Base-by-base conservation (phyloP, 2,113 vertebrate species). In the Ahaetulla prasina region DNA sequence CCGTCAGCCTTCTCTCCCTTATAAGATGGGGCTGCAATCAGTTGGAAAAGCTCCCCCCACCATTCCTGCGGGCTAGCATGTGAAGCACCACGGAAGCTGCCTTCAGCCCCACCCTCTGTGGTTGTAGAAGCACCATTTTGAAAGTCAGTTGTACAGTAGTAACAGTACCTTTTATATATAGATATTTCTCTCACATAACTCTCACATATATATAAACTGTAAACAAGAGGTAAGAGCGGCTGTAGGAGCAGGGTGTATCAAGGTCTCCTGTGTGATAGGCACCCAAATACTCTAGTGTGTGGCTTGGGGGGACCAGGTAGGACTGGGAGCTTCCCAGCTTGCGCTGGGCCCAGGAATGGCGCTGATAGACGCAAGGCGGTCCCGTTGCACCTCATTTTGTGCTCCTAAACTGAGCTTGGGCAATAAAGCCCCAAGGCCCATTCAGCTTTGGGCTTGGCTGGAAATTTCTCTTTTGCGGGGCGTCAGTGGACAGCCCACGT, bases 91-190 rank as follows among this genome's bases (percentile, higher is more conserved):
- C 97, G 98, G 97, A 98, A 98, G 97, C 97, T 97, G 98, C 98
- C 98, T 98, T 96, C 96, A 97, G 97, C 98, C 87, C 68, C 98
- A 98, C 97, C 97, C 97, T 97, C 97, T 96, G 96, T 96, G 97
- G 97, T 97, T 97, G 93, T 96, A 96, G 97, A 97, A 99, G 99
- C 99, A 99, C 98, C 99, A 98, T 99, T 98, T 97, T 98, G 97
- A 98, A 98, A 98, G 98, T 97, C 96, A 98, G 98, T 98, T 98
- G 98, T 98, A 99, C 98, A 99, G 99, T 98, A 99, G 99, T 99
- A 99, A 98, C 98, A 98, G 98, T 98, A 98, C 98, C 98, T 98
- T 98, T 97, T 96, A 96, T 96, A 96, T 96, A 96, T 97, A 97
- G 97, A 96, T 95, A 95, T 95, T 93, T 96, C 97, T 96, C 96